A percentile compares a stretch with the other conserved stretches of the same genome.
These are phyloP conservation scores for Nothoprocta pentlandii DNA, from an alignment of 2,113 vertebrate genomes.

Conservation along the genomic window DNA sequence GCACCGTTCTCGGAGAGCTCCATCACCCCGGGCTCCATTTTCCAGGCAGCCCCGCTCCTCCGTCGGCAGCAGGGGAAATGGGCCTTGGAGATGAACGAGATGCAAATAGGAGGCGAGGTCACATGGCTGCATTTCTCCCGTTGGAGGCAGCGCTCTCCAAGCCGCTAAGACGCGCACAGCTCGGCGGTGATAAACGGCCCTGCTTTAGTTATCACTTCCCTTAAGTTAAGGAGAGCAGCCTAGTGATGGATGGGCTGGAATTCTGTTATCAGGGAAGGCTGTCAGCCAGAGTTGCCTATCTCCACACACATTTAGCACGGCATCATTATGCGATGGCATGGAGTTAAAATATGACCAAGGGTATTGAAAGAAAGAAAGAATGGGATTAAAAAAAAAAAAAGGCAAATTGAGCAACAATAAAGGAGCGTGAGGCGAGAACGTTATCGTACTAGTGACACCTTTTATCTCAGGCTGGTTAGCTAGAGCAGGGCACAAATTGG, in stretches of 20 bases:
- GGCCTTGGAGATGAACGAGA: background rate
- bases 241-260: slow-evolving; percentile 84
- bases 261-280: slow-evolving; percentile 84
- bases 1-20: background rate
- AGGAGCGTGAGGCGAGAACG: slow-evolving; percentile 72
- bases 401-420: slow-evolving; percentile 86
- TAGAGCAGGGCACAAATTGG: slow-evolving; percentile 81
- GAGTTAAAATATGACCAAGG: slow-evolving; percentile 85
- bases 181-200: slow-evolving; percentile 80
- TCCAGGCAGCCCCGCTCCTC: background rate
- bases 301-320: slow-evolving; percentile 82
- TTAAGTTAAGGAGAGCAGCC: slow-evolving; percentile 82
- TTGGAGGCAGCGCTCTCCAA: slow-evolving; percentile 42
- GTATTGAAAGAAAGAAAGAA: slow-evolving; percentile 79
- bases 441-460: slow-evolving; percentile 85
- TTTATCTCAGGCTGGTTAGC: slow-evolving; percentile 81
- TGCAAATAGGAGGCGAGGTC: slow-evolving; percentile 29
- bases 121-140: slow-evolving; percentile 67
- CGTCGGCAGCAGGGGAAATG: background rate
- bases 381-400: slow-evolving; percentile 68
- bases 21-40: background rate
- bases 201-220: slow-evolving; percentile 82
- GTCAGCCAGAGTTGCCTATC: slow-evolving; percentile 86
- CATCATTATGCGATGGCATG: slow-evolving; percentile 85
- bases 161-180: slow-evolving; percentile 68